A percentile compares a stretch with the other conserved stretches of the same genome.
These are phyloP conservation scores for Saturnia japonica DNA, from an alignment of 2,888 invertebrate genomes.

Conservation along the genomic window DNA sequence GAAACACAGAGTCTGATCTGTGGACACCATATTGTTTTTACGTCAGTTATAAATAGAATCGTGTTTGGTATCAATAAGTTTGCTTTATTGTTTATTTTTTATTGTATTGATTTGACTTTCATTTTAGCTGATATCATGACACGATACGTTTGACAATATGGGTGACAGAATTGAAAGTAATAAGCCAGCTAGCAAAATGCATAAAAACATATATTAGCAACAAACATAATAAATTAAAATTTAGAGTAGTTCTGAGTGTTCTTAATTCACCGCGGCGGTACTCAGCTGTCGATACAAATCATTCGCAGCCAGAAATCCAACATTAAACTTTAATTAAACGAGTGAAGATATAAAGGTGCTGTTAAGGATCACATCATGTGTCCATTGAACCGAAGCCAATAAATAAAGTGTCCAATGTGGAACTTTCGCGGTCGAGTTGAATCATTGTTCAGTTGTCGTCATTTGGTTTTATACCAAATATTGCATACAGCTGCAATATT, in stretches of 20 bases:
- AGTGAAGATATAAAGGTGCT: constrained; percentile 14
- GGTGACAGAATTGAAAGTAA: no score
- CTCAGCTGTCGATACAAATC: constrained; percentile 3
- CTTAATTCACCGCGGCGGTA: not conserved
- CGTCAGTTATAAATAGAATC: not conserved
- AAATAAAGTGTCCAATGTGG: constrained; percentile 37
- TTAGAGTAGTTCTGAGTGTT: not conserved
- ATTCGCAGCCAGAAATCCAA: not conserved
- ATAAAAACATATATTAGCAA: not conserved
- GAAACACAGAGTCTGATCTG: no score
- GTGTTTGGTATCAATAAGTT: not conserved
- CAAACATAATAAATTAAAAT: not conserved
- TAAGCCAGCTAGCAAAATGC: no score
- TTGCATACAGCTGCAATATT: not conserved
- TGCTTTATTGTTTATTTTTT: not conserved
- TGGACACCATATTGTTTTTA: not conserved
- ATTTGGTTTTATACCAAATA: constrained; percentile 30
- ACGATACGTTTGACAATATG: no score
- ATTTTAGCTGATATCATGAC: not conserved
- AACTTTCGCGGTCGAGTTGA: constrained; percentile 41
- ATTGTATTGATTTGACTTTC: not conserved
- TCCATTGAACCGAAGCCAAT: constrained; percentile 41
- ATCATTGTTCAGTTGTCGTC: constrained; percentile 37
- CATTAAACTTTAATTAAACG: constrained; percentile 6
- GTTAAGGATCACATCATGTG: constrained; percentile 29